Evolutionary conservation across 2,888 invertebrate species (phyloP).

Genomic region (Anorthoa munda): DNA sequence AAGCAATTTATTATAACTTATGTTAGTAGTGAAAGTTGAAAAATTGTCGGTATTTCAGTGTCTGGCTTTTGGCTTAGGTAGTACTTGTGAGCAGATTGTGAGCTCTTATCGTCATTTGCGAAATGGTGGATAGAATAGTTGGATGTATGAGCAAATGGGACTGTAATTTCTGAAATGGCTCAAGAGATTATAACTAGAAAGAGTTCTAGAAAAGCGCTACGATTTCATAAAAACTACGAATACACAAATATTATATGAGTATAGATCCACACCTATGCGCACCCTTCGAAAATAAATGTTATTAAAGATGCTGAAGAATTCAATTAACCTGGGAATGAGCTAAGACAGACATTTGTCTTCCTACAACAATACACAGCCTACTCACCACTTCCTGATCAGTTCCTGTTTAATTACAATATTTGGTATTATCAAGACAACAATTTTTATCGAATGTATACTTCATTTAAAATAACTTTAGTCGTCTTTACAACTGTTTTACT

Average conservation of each 20-base stretch:
- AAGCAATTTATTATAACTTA: conserved; percentile 49
- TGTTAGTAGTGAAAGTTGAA: conserved; percentile 26
- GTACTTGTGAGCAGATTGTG: conserved; percentile 1
- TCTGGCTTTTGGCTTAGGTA: conserved; percentile 12
- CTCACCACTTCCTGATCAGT: too few relatives aligned
- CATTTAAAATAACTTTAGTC: too few relatives aligned
- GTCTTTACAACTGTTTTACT: too few relatives aligned
- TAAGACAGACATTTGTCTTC: too few relatives aligned
- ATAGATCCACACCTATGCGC: too few relatives aligned
- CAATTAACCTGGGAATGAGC: not conserved
- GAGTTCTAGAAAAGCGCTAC: not conserved
- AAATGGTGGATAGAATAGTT: not conserved
- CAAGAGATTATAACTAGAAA: not conserved
- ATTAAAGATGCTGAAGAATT: not conserved
- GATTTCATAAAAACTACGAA: not conserved
- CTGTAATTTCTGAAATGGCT: not conserved
- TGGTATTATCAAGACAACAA: too few relatives aligned
- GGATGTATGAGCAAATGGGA: not conserved
- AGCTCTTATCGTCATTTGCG: conserved; percentile 3
- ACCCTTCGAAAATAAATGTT: too few relatives aligned
- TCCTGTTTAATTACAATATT: not conserved
- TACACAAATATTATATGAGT: too few relatives aligned
- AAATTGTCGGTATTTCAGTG: conserved; percentile 25
- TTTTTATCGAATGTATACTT: too few relatives aligned
- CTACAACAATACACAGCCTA: too few relatives aligned